phyloP scores from a whole-genome alignment of 2,888 invertebrate genomes.

The Epinotia ramella region DNA sequence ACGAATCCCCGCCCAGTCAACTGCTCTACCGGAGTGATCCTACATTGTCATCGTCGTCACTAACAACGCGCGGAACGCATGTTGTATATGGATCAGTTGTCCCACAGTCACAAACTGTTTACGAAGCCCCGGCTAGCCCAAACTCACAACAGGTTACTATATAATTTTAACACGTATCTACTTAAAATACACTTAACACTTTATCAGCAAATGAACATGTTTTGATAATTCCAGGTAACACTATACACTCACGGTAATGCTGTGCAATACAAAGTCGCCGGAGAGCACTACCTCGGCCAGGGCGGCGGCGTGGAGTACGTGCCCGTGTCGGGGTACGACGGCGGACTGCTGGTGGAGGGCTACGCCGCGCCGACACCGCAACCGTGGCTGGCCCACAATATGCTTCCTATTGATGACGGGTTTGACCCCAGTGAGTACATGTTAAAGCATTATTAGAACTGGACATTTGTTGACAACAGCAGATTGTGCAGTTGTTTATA shows the following conservation, averaged over 20 bases:
- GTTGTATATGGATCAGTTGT: constrained; percentile 79
- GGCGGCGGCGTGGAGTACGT: constrained; percentile 78
- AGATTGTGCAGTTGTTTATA: no score
- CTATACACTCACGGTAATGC: constrained; percentile 82
- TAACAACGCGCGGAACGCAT: constrained; percentile 80
- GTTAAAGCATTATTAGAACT: neutral
- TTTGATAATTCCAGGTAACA: constrained; percentile 51
- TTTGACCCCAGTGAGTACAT: constrained; percentile 77
- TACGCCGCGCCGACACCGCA: constrained; percentile 74
- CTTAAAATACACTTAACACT: neutral
- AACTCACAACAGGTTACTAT: constrained; percentile 80
- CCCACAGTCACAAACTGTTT: constrained; percentile 77
- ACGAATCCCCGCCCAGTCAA: constrained; percentile 84
- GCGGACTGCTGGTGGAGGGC: constrained; percentile 76
- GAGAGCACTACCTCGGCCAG: constrained; percentile 74
- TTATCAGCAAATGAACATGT: neutral
- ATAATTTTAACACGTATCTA: neutral
- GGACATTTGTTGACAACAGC: no score
- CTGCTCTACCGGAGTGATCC: constrained; percentile 88
- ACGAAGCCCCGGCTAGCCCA: constrained; percentile 85
- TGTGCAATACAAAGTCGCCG: constrained; percentile 84
- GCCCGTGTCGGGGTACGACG: constrained; percentile 79
- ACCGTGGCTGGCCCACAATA: constrained; percentile 77
- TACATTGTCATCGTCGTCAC: constrained; percentile 87
- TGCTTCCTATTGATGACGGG: constrained; percentile 78